Evolutionary conservation across 2,113 vertebrate species (phyloP), one percentile per base, ranked within the genome.

Genomic region (Plecotus auritus): DNA sequence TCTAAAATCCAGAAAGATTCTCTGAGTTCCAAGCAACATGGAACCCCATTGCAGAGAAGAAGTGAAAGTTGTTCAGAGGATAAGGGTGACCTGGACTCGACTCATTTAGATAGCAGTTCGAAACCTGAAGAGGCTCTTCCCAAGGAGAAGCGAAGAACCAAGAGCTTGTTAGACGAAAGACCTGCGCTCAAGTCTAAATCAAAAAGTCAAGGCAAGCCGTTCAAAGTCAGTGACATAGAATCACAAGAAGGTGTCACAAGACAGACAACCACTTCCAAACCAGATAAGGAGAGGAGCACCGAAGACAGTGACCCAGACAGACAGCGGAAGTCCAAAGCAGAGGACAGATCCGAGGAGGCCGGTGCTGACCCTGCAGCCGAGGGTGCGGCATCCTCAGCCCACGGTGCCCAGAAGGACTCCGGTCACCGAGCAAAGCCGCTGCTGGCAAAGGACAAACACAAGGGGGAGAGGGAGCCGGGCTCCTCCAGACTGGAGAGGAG

Each of bases 71-170:
- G 98, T 11, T 98, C 98, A 0, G 99, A 99, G 97, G 99, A 99
- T 56, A 99, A 98, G 40, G 98, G 98, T 76, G 99, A 99, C 77
- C 85, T 96, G 76, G 99, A 99, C 81, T 93, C 96, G 4, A 59
- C 97, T 7, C 98, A 96, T 3, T 89, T 97, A n/a, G 99, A 99
- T 3, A 49, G 96, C 77, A 97, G 85, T 88, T 98, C 97, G 82
- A 99, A 98, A 96, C 99, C 99, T 86, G 99, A 99, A 88, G 99
- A 99, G 0, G 98, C 97, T 72, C 91, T 98, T 92, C 97, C 98
- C 93, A 99, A 99, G 97, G 99, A 99, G 0, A 97, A 96, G 78
- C 99, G 99, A 92, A 98, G 98, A 97, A 98, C 99, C 40, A 99
- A 98, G 98, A 99, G 98, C 91, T 97, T 98, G 91, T 73, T 96